Conservation (phyloP, 2,888 invertebrate genomes). For the Thereva unica region DNA sequence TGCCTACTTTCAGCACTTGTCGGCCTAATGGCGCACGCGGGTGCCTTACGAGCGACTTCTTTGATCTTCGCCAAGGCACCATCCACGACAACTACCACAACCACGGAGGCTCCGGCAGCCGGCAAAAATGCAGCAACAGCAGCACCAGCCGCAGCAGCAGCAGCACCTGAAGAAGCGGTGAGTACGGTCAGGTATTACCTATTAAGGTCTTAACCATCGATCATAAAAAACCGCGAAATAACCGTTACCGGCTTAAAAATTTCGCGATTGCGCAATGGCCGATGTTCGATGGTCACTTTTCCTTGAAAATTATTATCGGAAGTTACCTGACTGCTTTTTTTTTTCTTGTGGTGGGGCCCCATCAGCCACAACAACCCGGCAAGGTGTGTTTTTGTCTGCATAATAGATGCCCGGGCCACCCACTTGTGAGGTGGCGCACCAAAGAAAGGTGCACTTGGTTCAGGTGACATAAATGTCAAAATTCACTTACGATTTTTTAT, state of each 20-base stretch:
- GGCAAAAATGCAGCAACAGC: constrained; percentile 61
- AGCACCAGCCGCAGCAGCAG: constrained; percentile 60
- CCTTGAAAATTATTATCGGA: constrained; percentile 1
- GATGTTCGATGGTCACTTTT: constrained; percentile 1
- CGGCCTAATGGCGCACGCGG: constrained; percentile 61
- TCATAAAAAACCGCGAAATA: neutral
- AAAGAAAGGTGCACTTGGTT: too few species aligned
- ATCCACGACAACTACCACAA: constrained; percentile 50
- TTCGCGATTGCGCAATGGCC: constrained; percentile 16
- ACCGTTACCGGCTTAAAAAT: constrained; percentile 10
- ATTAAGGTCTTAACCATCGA: neutral
- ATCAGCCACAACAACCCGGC: too few species aligned
- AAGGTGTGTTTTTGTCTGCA: too few species aligned
- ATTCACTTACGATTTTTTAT: too few species aligned
- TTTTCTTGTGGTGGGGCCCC: too few species aligned
- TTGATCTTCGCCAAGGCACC: constrained; percentile 63
- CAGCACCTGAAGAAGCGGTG: constrained; percentile 45
- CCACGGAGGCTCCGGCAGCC: constrained; percentile 61
- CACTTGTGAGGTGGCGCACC: too few species aligned
- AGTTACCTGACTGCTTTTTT: constrained; percentile 21
- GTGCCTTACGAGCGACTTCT: constrained; percentile 64
- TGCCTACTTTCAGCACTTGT: constrained; percentile 54
- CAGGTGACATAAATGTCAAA: too few species aligned
- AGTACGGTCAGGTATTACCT: constrained; percentile 20
- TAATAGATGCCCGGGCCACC: too few species aligned